Base-by-base conservation (phyloP, 2,888 invertebrate genomes). In the Eurytoma californica region DNA sequence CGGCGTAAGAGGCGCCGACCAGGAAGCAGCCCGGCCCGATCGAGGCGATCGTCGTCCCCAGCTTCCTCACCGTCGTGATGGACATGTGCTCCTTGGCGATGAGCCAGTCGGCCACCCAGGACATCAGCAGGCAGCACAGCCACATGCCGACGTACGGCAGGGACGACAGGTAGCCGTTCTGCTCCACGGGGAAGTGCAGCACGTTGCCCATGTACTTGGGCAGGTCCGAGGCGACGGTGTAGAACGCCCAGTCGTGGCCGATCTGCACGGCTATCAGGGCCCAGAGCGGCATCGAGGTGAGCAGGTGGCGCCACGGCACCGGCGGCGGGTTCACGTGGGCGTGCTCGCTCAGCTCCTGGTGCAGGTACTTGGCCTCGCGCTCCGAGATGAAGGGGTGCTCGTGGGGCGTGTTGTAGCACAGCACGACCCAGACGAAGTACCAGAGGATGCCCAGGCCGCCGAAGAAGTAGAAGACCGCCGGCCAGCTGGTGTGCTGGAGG, bases 401-500 rank as follows among this genome's bases (percentile, higher is more conserved):
- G 16, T 87, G 84, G 0, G 91, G 91, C 53, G 86, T 88, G 79
- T 89, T 90, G 83, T 87, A 90, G 63, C 90, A 88, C 0, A 87
- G 53, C 2, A 88, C 7, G 1, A 93, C 92, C 53, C 94, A 95
- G 77, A 94, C 85, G 72, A 94, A 86, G 84, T 94, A 95, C 96
- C 96, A 96, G 0, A 95, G 65, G 3, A 95, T 90, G 14, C 95
- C 95, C 9, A 95, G 85, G 3, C 92, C 92, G 18, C 96, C 96
- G 86, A 96, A 96, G 53, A 96, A 91, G 86, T 96, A 96, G 89
- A 96, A 97, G 0, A 96, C 96, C 0, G 93, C 93, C 14, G 94
- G 92, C 96, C 96, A 96, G 18, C 93, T 93, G 0, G 85, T 84
- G 68, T 93, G 91, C 82, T 94, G 92, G 69, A 96, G 92, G 7